Evolutionary conservation across 2,888 invertebrate species (phyloP), one percentile per base, ranked within the genome.

Genomic region (Cancer borealis): DNA sequence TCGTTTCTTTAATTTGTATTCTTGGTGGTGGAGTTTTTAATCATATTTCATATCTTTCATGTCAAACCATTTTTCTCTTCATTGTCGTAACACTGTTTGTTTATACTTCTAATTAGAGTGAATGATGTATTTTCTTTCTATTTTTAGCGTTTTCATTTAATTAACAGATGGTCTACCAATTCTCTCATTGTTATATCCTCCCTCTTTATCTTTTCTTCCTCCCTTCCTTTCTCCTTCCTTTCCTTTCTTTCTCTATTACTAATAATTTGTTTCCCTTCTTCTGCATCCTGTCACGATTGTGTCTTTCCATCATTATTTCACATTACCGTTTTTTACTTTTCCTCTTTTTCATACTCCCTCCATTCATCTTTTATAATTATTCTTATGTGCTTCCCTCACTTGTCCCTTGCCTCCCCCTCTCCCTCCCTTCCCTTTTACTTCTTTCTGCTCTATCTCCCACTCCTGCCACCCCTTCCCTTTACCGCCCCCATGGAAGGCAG

Each of bases 371-470:
- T 10, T 26, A 46, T 88, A 12, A n/a, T 88, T 47, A n/a, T 49
- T 88, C 26, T n/a, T 47, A 46, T 47, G 46, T 87, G 5, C 88
- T 49, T 46, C n/a, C 46, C 88, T 88, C 46, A 47, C 88, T 46
- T 47, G 46, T 47, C 47, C 45, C 88, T n/a, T n/a, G 39, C 88
- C 88, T n/a, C 8, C 21, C 26, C 90, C 26, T 10, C 14, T 39
- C 39, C 17, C n/a, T 66, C 60, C 17, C n/a, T 39, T 66, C 66
- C 30, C 10, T 60, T n/a, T 47, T 90, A 30, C 54, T 60, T 54
- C 90, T 21, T 26, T 84, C 84, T 84, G 39, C 73, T 84, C 47
- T 84, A 17, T 84, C 49, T 84, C 84, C 47, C 49, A 39, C 60
- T 73, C 47, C 17, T n/a, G 60, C 14, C 66, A 3, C 21, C 30